Conservation (phyloP, 2,888 invertebrate species). For the Isotomurus palustris region DNA sequence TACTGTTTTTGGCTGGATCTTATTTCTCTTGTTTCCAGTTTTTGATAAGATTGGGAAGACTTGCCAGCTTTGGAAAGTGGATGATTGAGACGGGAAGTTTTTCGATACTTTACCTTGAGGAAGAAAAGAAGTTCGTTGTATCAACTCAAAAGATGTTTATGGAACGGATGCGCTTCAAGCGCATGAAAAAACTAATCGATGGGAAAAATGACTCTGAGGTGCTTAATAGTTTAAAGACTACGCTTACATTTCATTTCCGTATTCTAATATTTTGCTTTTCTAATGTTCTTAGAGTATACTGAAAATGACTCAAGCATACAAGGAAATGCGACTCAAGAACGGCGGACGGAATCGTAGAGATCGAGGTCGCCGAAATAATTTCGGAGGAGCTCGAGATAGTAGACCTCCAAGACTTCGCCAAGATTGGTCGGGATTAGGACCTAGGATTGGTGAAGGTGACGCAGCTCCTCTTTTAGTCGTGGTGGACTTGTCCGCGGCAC, state of each 20-base stretch:
- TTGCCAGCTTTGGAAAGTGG: slow-evolving; percentile 40
- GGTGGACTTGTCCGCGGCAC: slow-evolving; percentile 33
- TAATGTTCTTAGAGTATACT: background rate
- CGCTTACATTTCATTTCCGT: background rate
- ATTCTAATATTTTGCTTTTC: background rate
- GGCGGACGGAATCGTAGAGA: slow-evolving; percentile 4
- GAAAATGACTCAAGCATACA: slow-evolving; percentile 24
- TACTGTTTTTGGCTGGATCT: background rate
- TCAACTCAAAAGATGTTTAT: slow-evolving; percentile 23
- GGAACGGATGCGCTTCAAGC: slow-evolving; percentile 16
- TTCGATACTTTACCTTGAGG: slow-evolving; percentile 24
- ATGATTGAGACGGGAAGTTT: slow-evolving; percentile 36
- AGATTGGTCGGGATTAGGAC: slow-evolving; percentile 1
- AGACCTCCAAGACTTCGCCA: background rate
- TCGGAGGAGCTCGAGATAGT: background rate
- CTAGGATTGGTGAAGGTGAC: slow-evolving; percentile 5
- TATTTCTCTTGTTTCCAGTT: slow-evolving; percentile 26
- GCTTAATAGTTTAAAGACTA: background rate
- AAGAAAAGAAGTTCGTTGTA: slow-evolving; percentile 22
- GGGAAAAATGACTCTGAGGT: slow-evolving; percentile 11
- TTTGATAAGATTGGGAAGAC: slow-evolving; percentile 31
- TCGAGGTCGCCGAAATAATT: slow-evolving; percentile 11
- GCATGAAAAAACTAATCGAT: slow-evolving; percentile 17
- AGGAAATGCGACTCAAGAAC: slow-evolving; percentile 22
- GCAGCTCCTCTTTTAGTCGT: slow-evolving; percentile 24